Base-by-base conservation (phyloP, 2,888 invertebrate genomes). In the Poecilobothrus nobilitatus region DNA sequence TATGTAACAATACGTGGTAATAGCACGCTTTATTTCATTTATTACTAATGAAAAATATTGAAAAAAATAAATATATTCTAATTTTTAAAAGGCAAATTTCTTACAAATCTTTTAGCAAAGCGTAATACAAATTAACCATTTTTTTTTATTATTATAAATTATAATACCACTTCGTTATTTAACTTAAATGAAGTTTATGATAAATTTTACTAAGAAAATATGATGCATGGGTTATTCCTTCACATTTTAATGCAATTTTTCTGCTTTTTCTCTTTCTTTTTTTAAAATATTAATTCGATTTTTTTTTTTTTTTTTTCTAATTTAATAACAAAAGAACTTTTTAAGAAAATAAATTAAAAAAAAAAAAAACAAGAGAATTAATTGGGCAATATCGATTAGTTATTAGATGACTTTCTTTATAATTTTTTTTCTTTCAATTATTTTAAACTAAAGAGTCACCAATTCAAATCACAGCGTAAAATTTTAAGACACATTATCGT, bases 371-470 rank as follows among this genome's bases (percentile, higher is more conserved):
- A 27, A 27, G 27, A 27, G 27, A 12, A 53, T 18, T 53, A 53
- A 53, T 53, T 53, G 53, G 15, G 18, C 53, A 53, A 53, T 53
- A 53, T 53, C 53, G 53, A 53, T 53, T 53, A 53, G 53, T 53
- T 53, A 53, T 53, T 53, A 53, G 15, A 53, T 53, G 53, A n/a
- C 7, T 53, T 53, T 53, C 15, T 2, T 37, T 10, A 10, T 37
- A 37, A 37, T 37, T 53, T 53, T 53, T 4, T 53, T 41, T 12
- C 41, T 8, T 12, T 41, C 15, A 41, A 53, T 18, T 53, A 53
- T 18, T 53, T 53, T 53, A 12, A 37, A 37, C 27, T 27, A 27
- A 27, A 53, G 6, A 53, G 53, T 53, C 53, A 53, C 53, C 53
- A 53, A 53, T 53, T 15, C 18, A 53, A 53, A 53, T 53, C 53